Percentiles rank a stretch among this genome's conserved stretches.
phyloP scores from a whole-genome alignment of 2,888 invertebrate species.

The Drosophila percnosoma region DNA sequence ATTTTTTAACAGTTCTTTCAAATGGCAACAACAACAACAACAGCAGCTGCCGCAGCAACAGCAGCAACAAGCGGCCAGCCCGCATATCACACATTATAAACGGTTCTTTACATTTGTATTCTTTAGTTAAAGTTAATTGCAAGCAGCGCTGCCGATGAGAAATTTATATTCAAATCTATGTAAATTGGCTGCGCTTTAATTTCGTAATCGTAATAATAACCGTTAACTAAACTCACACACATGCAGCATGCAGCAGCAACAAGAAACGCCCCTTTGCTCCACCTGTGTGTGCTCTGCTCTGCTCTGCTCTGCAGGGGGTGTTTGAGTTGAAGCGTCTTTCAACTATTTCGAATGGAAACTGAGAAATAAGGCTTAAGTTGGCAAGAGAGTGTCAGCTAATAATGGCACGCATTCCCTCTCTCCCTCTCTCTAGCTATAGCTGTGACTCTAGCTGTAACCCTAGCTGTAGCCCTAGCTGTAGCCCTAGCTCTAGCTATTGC shows the following conservation, averaged over 20 bases:
- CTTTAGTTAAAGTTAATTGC: slow-evolving; percentile 17
- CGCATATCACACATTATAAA: slow-evolving; percentile 76
- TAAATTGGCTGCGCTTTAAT: slow-evolving; percentile 55
- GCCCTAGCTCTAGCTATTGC: too few relatives aligned
- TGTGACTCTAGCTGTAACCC: too few relatives aligned
- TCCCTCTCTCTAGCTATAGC: too few relatives aligned
- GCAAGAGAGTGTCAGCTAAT: background rate
- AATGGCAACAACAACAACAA: slow-evolving; percentile 19
- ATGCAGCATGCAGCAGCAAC: background rate
- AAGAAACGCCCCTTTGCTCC: background rate
- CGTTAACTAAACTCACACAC: slow-evolving; percentile 35
- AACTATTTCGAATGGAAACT: background rate
- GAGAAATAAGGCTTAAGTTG: background rate
- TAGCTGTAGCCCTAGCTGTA: too few relatives aligned
- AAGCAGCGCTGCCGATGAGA: slow-evolving; percentile 5
- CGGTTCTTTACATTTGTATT: slow-evolving; percentile 9
- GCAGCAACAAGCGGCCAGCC: slow-evolving; percentile 42
- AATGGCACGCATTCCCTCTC: background rate
- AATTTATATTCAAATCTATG: slow-evolving; percentile 53
- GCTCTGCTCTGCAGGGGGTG: background rate
- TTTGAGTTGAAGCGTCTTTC: slow-evolving; percentile 6
- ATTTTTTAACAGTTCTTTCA: slow-evolving; percentile 44
- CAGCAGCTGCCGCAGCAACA: background rate
- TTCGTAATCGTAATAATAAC: slow-evolving; percentile 34
- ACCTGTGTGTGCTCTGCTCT: slow-evolving; percentile 5